phyloP scores from a whole-genome alignment of 2,113 vertebrate species.

The Ictalurus furcatus region DNA sequence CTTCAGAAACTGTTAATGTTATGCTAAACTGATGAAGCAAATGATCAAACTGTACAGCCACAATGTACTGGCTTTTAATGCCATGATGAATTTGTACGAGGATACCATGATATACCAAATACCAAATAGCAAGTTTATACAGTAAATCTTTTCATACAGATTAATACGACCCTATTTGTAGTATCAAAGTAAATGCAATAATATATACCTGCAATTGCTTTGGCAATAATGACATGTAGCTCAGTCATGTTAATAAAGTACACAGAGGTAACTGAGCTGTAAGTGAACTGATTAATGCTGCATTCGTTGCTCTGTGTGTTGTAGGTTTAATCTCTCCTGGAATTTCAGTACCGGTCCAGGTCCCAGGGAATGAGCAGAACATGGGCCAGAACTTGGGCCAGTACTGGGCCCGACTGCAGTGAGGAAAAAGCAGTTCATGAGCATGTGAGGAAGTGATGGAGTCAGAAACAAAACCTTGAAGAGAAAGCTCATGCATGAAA shows the following conservation, averaged over 20 bases:
- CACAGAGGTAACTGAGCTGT: not conserved
- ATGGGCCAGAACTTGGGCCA: slow-evolving; percentile 76
- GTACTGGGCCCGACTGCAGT: slow-evolving; percentile 82
- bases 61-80: no score
- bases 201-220: not conserved
- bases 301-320: not conserved
- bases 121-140: not conserved
- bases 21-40: no score
- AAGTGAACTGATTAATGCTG: not conserved
- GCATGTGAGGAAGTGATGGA: not conserved
- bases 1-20: no score
- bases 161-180: not conserved
- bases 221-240: not conserved
- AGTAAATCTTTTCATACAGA: not conserved
- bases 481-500: not conserved
- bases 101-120: not conserved
- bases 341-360: slow-evolving; percentile 78
- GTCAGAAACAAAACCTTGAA: not conserved
- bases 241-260: not conserved
- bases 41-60: no score
- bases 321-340: slow-evolving; percentile 77
- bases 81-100: not conserved
- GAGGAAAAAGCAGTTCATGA: slow-evolving; percentile 49
- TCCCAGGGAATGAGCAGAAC: slow-evolving; percentile 75
- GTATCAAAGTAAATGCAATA: not conserved